Conservation (phyloP, 1,140 invertebrate species). For the Meloidogyne floridensis region DNA sequence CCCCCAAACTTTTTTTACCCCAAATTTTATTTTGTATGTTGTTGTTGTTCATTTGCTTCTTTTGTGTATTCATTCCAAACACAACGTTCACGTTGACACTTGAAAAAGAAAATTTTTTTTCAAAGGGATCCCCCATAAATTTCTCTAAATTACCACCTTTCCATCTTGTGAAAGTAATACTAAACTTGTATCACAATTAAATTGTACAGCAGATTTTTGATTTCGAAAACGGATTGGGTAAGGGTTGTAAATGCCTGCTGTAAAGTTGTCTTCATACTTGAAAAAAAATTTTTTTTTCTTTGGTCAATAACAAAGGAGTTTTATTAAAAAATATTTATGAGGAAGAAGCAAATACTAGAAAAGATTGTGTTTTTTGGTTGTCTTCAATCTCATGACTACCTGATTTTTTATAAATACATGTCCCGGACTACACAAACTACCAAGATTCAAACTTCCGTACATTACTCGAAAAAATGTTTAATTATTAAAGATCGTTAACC, state of each 20-base stretch:
- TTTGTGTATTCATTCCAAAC: slow-evolving; percentile 41
- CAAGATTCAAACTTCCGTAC: no score
- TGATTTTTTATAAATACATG: no score
- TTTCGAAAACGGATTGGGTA: slow-evolving; percentile 50
- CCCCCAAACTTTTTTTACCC: neutral
- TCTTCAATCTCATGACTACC: no score
- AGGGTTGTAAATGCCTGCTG: slow-evolving; percentile 54
- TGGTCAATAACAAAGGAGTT: neutral
- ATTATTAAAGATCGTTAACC: no score
- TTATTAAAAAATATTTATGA: no score
- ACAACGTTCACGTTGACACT: slow-evolving; percentile 41
- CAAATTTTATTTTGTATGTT: neutral
- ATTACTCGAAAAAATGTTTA: no score
- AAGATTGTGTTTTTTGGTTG: no score
- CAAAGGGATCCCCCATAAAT: neutral
- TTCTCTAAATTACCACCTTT: neutral
- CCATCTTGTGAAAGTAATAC: slow-evolving; percentile 16
- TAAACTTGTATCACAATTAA: slow-evolving; percentile 46
- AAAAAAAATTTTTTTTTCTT: neutral
- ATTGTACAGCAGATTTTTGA: slow-evolving; percentile 42
- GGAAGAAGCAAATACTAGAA: no score
- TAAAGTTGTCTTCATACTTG: slow-evolving; percentile 54
- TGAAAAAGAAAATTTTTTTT: neutral
- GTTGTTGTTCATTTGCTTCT: slow-evolving; percentile 30
- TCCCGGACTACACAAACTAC: no score